Base-by-base conservation (phyloP, 2,113 vertebrate genomes). In the Edolisoma coerulescens region DNA sequence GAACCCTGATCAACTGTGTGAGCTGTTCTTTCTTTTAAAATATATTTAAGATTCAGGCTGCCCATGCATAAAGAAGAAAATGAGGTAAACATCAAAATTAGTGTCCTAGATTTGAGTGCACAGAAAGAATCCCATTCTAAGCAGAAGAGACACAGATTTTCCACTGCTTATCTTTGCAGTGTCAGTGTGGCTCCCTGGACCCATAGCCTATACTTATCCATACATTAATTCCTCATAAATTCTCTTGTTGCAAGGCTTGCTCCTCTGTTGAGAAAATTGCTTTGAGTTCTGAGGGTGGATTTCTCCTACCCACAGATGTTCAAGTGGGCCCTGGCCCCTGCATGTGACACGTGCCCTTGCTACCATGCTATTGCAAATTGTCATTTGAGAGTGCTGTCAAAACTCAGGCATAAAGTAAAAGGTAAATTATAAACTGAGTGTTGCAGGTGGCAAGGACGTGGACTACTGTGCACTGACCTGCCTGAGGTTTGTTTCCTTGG, bases 291-390 rank as follows among this genome's bases (percentile, higher is more conserved):
- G 13, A 63, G 30, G 44, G 23, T 68, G 39, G 26, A 16, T 73
- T 87, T 87, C 32, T 64, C 5, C 30, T 42, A 13, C 0, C 1
- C 28, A 35, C 9, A 7, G 35, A 41, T 54, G 18, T 76, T 71
- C 49, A 67, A 56, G 3, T 33, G 57, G 3, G 13, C 61, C 0
- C 0, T 44, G 10, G 13, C 20, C 23, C 24, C n/a, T 44, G 24
- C 53, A 14, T 0, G 2, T 18, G 37, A 28, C 26, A n/a, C 0
- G 0, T 33, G 32, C 20, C 60, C 33, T 79, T 45, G 30, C 39
- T 67, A 30, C 75, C 23, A 4, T 19, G 17, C 26, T 42, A 23
- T 13, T 74, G 11, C 69, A 73, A 49, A 28, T 32, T 4, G 6
- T 19, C 21, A 6, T 33, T 37, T 42, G 11, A 65, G 32, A n/a